phyloP scores from a whole-genome alignment of 2,888 invertebrate genomes.

The Xanthia togata region DNA sequence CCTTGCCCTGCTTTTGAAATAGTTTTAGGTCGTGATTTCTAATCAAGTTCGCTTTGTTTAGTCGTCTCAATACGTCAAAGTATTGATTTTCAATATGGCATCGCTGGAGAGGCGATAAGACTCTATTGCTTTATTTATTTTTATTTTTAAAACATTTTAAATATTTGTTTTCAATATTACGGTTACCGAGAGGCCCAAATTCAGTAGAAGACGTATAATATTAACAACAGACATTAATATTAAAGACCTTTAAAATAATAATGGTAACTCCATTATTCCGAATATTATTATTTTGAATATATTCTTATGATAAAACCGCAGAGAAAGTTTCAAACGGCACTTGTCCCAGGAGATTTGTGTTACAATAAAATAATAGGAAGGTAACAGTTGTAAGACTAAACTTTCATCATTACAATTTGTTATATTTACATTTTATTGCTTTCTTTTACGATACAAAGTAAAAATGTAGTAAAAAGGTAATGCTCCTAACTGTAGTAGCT shows the following conservation, averaged over 20 bases:
- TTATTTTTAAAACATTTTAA: no score
- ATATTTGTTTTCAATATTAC: background rate
- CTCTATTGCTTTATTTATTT: no score
- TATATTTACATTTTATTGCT: slow-evolving; percentile 52
- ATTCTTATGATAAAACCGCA: slow-evolving; percentile 22
- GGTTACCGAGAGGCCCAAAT: background rate
- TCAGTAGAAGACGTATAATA: background rate
- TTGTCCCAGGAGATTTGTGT: slow-evolving; percentile 37
- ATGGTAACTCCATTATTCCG: slow-evolving; percentile 10
- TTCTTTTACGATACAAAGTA: slow-evolving; percentile 41
- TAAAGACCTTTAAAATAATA: slow-evolving; percentile 2
- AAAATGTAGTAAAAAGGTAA: slow-evolving; percentile 48
- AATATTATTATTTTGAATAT: no score
- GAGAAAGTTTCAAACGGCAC: slow-evolving; percentile 36
- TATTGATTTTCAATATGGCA: background rate
- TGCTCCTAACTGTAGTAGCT: slow-evolving; percentile 15
- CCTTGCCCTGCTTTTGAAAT: background rate
- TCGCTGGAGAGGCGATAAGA: background rate
- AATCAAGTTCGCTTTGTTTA: background rate
- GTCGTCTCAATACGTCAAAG: slow-evolving; percentile 2
- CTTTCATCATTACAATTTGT: slow-evolving; percentile 55
- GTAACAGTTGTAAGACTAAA: slow-evolving; percentile 41
- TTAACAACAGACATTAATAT: no score
- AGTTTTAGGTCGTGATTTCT: background rate
- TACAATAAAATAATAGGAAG: slow-evolving; percentile 48